Percentiles rank a stretch among this genome's conserved stretches.
Evolutionary conservation across 2,888 invertebrate species (phyloP).

Genomic region (Shargacucullia verbasci): DNA sequence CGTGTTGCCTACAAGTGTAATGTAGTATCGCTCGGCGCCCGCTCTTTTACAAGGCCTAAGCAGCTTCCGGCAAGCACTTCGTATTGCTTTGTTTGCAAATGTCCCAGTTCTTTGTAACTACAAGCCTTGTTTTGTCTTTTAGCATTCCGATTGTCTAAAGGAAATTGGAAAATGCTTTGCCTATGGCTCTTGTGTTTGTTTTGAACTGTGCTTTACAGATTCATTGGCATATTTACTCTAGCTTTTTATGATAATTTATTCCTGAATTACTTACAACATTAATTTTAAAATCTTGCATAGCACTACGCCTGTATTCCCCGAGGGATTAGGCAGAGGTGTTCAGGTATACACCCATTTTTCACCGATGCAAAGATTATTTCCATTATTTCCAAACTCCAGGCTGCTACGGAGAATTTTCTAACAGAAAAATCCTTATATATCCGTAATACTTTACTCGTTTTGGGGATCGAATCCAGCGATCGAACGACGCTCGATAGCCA

Average conservation of each 20-base stretch:
- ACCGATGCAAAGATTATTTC: no score
- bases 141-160: constrained; percentile 43
- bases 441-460: no score
- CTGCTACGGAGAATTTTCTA: no score
- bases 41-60: constrained; percentile 35
- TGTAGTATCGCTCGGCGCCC: background rate
- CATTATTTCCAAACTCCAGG: no score
- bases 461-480: no score
- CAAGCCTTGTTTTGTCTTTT: constrained; percentile 39
- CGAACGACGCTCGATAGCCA: no score
- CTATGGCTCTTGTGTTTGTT: constrained; percentile 16
- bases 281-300: no score
- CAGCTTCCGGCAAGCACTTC: constrained; percentile 30
- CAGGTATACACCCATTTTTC: no score
- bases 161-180: constrained; percentile 45
- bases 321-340: no score
- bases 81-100: constrained; percentile 44
- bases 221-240: background rate
- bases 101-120: constrained; percentile 42
- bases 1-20: background rate
- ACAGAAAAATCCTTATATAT: no score
- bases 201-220: constrained; percentile 1
- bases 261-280: no score
- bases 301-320: no score
- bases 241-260: background rate